Evolutionary conservation across 1,140 invertebrate genomes (phyloP).

Genomic region (Epicauta chinensis): DNA sequence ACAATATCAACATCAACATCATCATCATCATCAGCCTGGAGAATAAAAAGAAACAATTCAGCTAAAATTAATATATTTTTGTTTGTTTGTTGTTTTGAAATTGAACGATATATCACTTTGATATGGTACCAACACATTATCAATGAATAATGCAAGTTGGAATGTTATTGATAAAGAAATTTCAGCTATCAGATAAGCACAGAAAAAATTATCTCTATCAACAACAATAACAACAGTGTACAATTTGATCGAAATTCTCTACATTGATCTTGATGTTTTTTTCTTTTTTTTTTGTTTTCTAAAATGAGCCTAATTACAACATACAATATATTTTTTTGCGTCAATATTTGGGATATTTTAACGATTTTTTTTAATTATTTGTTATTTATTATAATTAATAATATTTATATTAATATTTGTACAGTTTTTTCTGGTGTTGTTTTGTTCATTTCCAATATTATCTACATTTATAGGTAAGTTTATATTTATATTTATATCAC

Average conservation of each 20-base stretch:
- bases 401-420: constrained; percentile 26
- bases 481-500: constrained; percentile 19
- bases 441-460: constrained; percentile 14
- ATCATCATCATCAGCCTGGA: background rate
- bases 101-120: constrained; percentile 28
- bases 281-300: background rate
- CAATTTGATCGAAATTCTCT: background rate
- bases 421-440: constrained; percentile 40
- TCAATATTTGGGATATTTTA: constrained; percentile 4
- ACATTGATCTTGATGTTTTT: background rate
- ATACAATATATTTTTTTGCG: constrained; percentile 36
- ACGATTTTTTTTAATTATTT: constrained; percentile 1
- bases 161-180: background rate
- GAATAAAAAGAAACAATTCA: constrained; percentile 6
- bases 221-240: background rate
- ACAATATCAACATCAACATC: too few relatives aligned
- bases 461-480: background rate
- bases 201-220: background rate
- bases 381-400: too few relatives aligned
- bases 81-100: constrained; percentile 1
- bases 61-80: constrained; percentile 26
- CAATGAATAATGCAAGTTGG: constrained; percentile 21
- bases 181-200: background rate
- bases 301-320: constrained; percentile 33
- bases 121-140: constrained; percentile 28